phyloP scores from a whole-genome alignment of 2,888 invertebrate genomes.

The Quadroppia sp. region DNA sequence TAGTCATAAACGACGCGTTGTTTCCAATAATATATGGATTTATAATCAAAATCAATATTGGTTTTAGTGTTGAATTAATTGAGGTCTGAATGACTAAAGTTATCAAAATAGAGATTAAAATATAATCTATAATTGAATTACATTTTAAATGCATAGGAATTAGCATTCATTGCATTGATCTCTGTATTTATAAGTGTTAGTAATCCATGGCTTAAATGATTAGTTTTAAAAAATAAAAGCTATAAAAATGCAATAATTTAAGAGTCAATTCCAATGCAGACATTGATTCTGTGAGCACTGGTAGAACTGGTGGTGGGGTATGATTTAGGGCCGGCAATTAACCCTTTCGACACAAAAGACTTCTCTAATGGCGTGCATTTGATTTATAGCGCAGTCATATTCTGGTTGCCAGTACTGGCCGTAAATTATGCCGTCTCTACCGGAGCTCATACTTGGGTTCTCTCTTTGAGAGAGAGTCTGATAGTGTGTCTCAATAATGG shows the following conservation, averaged over 20 bases:
- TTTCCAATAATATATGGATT: background rate
- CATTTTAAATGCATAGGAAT: constrained; percentile 11
- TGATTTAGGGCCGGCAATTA: constrained; percentile 35
- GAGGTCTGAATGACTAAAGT: constrained; percentile 26
- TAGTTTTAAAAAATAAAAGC: constrained; percentile 30
- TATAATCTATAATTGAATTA: constrained; percentile 27
- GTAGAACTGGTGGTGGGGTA: background rate
- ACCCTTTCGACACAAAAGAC: constrained; percentile 37
- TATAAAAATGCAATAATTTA: constrained; percentile 35
- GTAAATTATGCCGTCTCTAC: constrained; percentile 21
- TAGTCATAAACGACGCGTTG: background rate
- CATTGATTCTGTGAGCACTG: background rate
- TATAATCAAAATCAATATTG: background rate
- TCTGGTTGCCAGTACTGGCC: constrained; percentile 27
- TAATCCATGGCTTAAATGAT: constrained; percentile 21
- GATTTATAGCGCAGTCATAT: constrained; percentile 24
- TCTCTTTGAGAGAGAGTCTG: background rate
- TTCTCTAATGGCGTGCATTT: constrained; percentile 29
- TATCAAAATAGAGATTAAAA: constrained; percentile 30
- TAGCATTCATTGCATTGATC: constrained; percentile 28
- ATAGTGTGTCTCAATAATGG: constrained; percentile 32
- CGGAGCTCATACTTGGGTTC: background rate
- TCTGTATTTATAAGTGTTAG: constrained; percentile 18
- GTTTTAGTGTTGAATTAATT: constrained; percentile 15
- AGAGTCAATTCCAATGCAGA: constrained; percentile 14